A percentile compares a stretch with the other conserved stretches of the same genome.
phyloP scores from a whole-genome alignment of 2,888 invertebrate species.

The Noctua janthe region DNA sequence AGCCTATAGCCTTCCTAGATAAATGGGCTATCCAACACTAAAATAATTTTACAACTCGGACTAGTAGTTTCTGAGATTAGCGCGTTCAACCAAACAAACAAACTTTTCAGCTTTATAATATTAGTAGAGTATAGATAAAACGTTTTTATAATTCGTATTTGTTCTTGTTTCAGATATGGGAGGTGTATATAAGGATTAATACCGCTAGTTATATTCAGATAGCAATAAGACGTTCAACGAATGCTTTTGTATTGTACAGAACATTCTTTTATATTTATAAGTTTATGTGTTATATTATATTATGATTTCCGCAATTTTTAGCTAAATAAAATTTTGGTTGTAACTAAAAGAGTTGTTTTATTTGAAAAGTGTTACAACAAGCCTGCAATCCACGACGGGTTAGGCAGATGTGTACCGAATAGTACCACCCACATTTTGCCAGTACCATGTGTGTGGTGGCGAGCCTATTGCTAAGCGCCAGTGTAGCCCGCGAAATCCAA shows the following conservation, averaged over 20 bases:
- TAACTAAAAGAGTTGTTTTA: constrained; percentile 14
- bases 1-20: too few species aligned
- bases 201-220: constrained; percentile 32
- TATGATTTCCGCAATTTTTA: constrained; percentile 40
- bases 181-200: constrained; percentile 47
- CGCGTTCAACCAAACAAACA: too few species aligned
- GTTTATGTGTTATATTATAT: constrained; percentile 46
- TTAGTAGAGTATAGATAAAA: too few species aligned
- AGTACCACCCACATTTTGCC: too few species aligned
- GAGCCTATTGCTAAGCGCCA: too few species aligned
- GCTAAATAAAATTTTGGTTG: constrained; percentile 34
- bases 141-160: not conserved
- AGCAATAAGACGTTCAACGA: constrained; percentile 46
- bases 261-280: constrained; percentile 49
- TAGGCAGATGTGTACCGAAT: too few species aligned
- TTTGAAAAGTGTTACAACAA: not conserved
- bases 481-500: too few species aligned
- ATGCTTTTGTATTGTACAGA: constrained; percentile 58
- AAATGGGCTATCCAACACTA: too few species aligned
- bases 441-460: too few species aligned
- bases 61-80: too few species aligned
- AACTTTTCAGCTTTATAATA: too few species aligned
- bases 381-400: not conserved
- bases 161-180: constrained; percentile 54
- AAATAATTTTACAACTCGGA: too few species aligned